Evolutionary conservation across 2,888 invertebrate genomes (phyloP), one percentile per base, ranked within the genome.

Genomic region (Choristoneura rosaceana): DNA sequence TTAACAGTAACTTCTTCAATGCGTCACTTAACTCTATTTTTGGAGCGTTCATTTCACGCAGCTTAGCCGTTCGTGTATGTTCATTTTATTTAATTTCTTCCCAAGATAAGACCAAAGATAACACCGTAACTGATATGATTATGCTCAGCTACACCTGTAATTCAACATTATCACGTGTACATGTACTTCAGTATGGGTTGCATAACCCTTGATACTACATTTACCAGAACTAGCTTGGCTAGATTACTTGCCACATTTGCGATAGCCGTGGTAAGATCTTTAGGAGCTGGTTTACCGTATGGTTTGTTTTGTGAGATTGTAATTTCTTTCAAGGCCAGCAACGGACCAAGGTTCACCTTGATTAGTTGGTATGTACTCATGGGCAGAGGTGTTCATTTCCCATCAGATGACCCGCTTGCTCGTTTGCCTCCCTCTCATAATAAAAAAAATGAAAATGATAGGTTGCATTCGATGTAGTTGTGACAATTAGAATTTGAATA

Each of bases 61-160:
- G 34, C 43, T 17, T 43, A n/a, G 17, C 61, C 10, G 61, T 17
- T 41, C 61, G 5, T 61, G 41, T 41, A 41, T 10, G 17, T 17
- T 41, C 41, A 47, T 71, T 68, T 69, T 45, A 73, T 73, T 68
- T 64, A 73, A 73, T 73, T 73, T 71, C 62, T 59, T 68, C 25
- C 73, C 50, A n/a, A 64, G 68, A 69, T 73, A 68, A 73, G 73
- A 47, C 14, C 59, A 45, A 15, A 63, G 73, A 73, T 68, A 69
- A 73, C 59, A 64, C 58, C 68, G 50, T 58, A 50, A 64, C 63
- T 63, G 71, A 73, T 73, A 73, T 73, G 63, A 73, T 68, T 68
- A 68, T 58, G 58, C 34, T 65, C 17, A 12, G 43, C 64, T 65
- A 33, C 60, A 65, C 65, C 33, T 68, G 63, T 71, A 58, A 63